These are phyloP conservation scores for Melanerpes aurifrons DNA, from an alignment of 2,113 vertebrate species.

Conservation along the genomic window DNA sequence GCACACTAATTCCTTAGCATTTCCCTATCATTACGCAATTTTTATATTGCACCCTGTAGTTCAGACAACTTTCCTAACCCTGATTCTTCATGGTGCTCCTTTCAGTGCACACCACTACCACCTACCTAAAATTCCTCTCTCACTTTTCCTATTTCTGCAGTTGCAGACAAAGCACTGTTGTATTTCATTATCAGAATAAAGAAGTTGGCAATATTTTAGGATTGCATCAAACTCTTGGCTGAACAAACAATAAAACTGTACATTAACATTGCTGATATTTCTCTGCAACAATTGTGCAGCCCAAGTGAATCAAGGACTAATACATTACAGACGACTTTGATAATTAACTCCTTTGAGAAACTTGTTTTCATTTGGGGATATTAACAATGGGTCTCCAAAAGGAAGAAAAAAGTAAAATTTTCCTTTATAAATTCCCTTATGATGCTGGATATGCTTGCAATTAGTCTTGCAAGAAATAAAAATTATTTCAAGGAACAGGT, in stretches of 20 bases:
- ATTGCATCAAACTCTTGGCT: neutral
- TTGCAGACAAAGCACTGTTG: neutral
- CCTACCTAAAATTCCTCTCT: neutral
- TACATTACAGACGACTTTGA: neutral
- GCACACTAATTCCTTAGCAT: neutral
- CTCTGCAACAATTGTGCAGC: neutral
- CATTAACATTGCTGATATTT: neutral
- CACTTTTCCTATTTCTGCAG: neutral
- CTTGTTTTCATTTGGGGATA: neutral
- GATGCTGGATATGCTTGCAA: neutral
- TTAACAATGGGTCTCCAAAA: neutral
- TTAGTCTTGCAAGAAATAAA: neutral
- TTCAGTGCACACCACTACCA: neutral
- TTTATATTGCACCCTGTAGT: neutral
- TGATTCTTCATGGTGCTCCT: neutral
- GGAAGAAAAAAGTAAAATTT: neutral
- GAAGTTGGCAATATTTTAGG: neutral
- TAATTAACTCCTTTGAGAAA: constrained; percentile 52
- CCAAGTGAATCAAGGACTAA: neutral
- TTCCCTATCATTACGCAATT: neutral
- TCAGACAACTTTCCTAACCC: neutral
- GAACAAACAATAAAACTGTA: neutral
- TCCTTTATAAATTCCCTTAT: constrained; percentile 1
- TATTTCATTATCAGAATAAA: neutral
- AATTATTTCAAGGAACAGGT: neutral